These are phyloP conservation scores for Gasteruption jaculator DNA, from an alignment of 2,888 invertebrate genomes.

Conservation along the genomic window DNA sequence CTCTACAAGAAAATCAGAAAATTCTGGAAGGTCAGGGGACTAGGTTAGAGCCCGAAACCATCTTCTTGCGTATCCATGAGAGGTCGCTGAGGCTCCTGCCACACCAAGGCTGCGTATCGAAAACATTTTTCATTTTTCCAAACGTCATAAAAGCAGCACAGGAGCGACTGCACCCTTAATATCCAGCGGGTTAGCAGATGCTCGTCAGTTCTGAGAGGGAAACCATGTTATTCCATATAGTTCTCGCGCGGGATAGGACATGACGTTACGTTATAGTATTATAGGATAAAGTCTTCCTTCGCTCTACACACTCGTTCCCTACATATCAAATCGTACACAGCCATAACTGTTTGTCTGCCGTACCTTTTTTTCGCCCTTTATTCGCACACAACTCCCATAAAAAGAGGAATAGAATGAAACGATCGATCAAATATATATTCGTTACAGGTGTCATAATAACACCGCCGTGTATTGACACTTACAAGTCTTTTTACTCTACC, in stretches of 20 bases:
- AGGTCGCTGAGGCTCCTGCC: no score
- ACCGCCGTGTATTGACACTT: constrained; percentile 32
- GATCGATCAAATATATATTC: constrained; percentile 48
- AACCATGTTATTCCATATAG: constrained; percentile 44
- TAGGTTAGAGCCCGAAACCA: no score
- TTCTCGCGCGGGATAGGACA: constrained; percentile 33
- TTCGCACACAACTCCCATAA: constrained; percentile 8
- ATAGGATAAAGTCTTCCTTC: background rate
- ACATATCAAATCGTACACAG: constrained; percentile 9
- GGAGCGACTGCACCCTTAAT: no score
- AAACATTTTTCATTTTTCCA: no score
- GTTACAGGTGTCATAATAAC: constrained; percentile 40
- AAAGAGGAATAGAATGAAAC: no score
- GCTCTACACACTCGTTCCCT: background rate
- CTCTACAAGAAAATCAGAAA: no score
- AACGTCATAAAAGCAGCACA: no score
- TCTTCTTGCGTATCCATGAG: no score
- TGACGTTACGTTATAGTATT: no score
- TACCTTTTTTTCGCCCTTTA: constrained; percentile 20
- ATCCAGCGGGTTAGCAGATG: constrained; percentile 14
- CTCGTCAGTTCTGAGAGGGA: constrained; percentile 44
- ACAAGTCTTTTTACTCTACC: constrained; percentile 49
- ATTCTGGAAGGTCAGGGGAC: no score
- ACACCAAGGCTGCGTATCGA: no score
- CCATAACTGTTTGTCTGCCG: constrained; percentile 36